Conservation (phyloP, 2,797 vertebrate species). For the Rhincodon typus region DNA sequence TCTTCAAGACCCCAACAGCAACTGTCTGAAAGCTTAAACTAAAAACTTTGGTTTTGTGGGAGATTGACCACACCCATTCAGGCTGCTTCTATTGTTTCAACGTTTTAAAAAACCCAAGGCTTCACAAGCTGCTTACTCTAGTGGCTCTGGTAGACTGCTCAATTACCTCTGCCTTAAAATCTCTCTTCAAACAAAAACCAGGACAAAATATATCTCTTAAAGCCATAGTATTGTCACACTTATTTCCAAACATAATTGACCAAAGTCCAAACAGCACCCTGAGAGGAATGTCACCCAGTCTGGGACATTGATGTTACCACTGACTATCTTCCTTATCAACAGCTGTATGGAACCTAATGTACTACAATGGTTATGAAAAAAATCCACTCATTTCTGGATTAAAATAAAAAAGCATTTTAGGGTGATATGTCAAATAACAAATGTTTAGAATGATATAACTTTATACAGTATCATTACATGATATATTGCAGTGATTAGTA, state of each 20-base stretch:
- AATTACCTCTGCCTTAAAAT: no score
- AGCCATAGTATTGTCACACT: no score
- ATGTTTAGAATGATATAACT: background rate
- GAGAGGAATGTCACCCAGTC: background rate
- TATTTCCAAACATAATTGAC: background rate
- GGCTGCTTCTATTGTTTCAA: no score
- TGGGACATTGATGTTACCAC: background rate
- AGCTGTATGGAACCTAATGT: background rate
- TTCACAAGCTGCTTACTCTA: no score
- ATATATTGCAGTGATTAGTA: background rate
- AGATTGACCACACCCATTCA: no score
- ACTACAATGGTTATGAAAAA: background rate
- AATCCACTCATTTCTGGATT: background rate
- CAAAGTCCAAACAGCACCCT: background rate
- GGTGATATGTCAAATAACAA: background rate
- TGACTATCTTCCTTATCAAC: background rate
- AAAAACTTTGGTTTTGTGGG: no score
- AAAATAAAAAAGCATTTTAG: background rate
- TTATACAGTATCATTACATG: background rate
- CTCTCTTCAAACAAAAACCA: no score
- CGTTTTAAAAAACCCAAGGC: no score
- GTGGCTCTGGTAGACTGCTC: no score
- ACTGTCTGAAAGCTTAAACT: no score
- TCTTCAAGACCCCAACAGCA: no score
- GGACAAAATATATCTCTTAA: no score